Percentiles rank a stretch among this genome's conserved stretches.
These are phyloP conservation scores for Lottia gigantea DNA, from an alignment of 2,888 invertebrate genomes.

Conservation along the genomic window DNA sequence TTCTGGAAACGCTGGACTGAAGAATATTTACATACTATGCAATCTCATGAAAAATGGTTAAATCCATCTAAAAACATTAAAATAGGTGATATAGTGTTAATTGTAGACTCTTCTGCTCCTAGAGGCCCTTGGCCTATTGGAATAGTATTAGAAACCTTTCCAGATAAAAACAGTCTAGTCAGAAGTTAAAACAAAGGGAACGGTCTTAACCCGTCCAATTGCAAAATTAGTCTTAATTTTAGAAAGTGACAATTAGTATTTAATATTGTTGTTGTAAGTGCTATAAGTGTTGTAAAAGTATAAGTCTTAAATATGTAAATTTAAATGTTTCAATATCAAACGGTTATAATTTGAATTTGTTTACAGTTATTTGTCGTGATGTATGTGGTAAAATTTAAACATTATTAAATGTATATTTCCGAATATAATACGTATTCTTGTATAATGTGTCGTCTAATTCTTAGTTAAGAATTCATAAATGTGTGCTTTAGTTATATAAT, in stretches of 20 bases:
- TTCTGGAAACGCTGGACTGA: constrained; percentile 30
- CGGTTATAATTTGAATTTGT: no score
- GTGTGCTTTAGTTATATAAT: no score
- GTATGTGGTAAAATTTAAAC: no score
- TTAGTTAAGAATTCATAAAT: no score
- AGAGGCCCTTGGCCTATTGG: constrained; percentile 18
- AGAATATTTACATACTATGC: constrained; percentile 24
- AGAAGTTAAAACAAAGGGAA: constrained; percentile 9
- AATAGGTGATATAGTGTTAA: constrained; percentile 13
- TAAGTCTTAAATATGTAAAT: no score
- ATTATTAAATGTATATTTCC: no score
- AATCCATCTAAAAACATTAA: constrained; percentile 8
- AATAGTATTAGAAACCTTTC: constrained; percentile 11
- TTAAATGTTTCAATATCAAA: no score
- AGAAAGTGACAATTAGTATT: constrained; percentile 12
- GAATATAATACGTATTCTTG: no score
- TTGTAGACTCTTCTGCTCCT: constrained; percentile 15
- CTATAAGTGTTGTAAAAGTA: no score
- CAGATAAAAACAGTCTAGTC: constrained; percentile 18
- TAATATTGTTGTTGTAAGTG: neutral
- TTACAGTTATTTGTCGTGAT: no score
- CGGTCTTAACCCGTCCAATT: constrained; percentile 11
- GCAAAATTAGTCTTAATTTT: constrained; percentile 17
- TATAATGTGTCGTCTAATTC: no score
- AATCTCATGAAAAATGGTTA: constrained; percentile 26